Evolutionary conservation across 2,888 invertebrate species (phyloP).

Genomic region (Drosophila anceps): DNA sequence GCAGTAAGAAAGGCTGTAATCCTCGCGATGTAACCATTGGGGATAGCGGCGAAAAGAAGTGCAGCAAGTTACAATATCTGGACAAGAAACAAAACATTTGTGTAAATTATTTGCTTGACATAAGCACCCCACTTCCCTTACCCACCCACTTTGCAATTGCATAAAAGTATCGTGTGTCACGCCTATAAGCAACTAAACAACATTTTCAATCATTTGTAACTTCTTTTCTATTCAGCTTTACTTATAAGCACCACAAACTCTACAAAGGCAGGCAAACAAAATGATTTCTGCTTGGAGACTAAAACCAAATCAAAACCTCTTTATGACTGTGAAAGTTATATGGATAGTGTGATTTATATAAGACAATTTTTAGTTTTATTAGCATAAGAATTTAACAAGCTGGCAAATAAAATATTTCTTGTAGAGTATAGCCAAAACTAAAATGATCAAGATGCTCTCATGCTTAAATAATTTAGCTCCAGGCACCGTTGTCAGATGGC

Average conservation of each 20-base stretch:
- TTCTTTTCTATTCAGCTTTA: not conserved
- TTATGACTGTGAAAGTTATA: no score
- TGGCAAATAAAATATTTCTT: not conserved
- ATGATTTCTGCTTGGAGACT: slow-evolving; percentile 13
- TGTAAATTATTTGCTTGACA: no score
- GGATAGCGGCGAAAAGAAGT: no score
- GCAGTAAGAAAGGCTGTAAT: not conserved
- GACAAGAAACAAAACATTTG: not conserved
- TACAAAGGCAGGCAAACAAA: not conserved
- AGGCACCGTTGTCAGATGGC: slow-evolving; percentile 19
- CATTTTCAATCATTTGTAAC: not conserved
- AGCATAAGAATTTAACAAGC: no score
- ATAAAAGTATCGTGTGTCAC: not conserved
- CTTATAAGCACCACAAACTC: not conserved
- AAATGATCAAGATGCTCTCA: slow-evolving; percentile 8
- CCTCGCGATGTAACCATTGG: no score
- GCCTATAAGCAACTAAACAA: no score
- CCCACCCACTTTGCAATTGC: no score
- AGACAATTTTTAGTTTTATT: no score
- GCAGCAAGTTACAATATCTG: not conserved
- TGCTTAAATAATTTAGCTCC: slow-evolving; percentile 20
- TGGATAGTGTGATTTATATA: no score
- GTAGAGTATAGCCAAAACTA: not conserved
- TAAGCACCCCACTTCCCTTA: no score
- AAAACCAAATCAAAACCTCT: no score